phyloP scores from a whole-genome alignment of 2,888 invertebrate species.

The Lucinisca nassula region DNA sequence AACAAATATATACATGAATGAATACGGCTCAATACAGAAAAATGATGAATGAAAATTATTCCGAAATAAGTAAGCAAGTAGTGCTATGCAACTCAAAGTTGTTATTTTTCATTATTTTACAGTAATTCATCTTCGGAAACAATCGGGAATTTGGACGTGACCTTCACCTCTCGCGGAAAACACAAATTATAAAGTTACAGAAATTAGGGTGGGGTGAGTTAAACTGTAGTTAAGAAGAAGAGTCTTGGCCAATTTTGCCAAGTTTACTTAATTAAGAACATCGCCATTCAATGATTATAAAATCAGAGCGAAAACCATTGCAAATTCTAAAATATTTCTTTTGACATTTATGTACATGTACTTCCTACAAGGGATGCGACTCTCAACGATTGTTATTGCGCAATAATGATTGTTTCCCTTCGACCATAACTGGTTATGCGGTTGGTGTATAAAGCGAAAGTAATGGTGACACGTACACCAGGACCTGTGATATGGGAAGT shows the following conservation, averaged over 20 bases:
- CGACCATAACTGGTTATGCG: no score
- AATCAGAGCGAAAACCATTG: not conserved
- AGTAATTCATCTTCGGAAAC: not conserved
- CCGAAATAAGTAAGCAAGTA: not conserved
- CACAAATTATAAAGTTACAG: not conserved
- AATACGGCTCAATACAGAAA: not conserved
- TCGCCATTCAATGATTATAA: not conserved
- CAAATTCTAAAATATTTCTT: not conserved
- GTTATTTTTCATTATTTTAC: not conserved
- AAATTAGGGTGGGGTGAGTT: not conserved
- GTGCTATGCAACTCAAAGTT: not conserved
- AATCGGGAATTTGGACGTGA: not conserved
- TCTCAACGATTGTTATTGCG: constrained; percentile 38
- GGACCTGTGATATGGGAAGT: no score
- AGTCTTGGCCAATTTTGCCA: no score
- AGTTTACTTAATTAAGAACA: not conserved
- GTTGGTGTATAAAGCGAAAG: no score
- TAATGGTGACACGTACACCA: no score
- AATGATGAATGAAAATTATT: not conserved
- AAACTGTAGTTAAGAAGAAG: not conserved
- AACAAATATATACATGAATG: constrained; percentile 18
- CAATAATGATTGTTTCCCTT: constrained; percentile 20
- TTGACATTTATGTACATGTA: constrained; percentile 33
- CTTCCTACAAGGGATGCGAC: constrained; percentile 50
- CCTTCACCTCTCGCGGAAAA: not conserved